Evolutionary conservation across 1,140 invertebrate species (phyloP).

Genomic region (Melipona quadrifasciata): DNA sequence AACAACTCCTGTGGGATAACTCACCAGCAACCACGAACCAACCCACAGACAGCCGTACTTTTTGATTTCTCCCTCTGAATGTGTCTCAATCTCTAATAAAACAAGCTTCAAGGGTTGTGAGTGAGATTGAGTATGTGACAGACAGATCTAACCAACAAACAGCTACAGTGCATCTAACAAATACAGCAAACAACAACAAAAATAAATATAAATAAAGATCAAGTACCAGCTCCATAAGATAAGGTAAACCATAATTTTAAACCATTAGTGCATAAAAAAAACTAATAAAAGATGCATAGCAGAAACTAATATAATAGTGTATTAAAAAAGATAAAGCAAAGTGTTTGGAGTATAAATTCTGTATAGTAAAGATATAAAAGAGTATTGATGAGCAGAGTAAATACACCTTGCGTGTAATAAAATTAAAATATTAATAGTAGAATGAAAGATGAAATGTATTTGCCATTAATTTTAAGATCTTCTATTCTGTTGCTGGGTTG

Average conservation of each 20-base stretch:
- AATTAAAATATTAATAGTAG: slow-evolving; percentile 1
- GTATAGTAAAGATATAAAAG: slow-evolving; percentile 29
- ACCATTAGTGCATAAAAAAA: slow-evolving; percentile 68
- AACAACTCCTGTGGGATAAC: slow-evolving; percentile 80
- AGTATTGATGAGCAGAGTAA: slow-evolving; percentile 4
- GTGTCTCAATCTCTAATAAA: slow-evolving; percentile 81
- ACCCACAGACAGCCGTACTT: slow-evolving; percentile 81
- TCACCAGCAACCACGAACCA: slow-evolving; percentile 80
- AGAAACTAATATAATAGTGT: slow-evolving; percentile 59
- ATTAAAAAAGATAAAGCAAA: slow-evolving; percentile 55
- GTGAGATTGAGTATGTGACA: slow-evolving; percentile 81
- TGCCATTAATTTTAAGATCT: not conserved
- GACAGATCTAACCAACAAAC: slow-evolving; percentile 82
- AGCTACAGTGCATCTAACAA: slow-evolving; percentile 83
- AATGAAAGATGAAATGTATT: not conserved
- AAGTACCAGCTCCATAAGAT: slow-evolving; percentile 73
- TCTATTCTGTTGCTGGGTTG: not conserved
- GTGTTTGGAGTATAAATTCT: slow-evolving; percentile 57
- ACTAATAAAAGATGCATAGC: slow-evolving; percentile 59
- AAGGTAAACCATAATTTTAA: slow-evolving; percentile 63
- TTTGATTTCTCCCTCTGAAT: slow-evolving; percentile 79
- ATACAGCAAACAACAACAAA: slow-evolving; percentile 82
- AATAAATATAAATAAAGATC: slow-evolving; percentile 81
- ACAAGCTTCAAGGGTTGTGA: slow-evolving; percentile 80
- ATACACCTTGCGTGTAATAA: not conserved